Evolutionary conservation across 2,113 vertebrate genomes (phyloP), one percentile per base, ranked within the genome.

Genomic region (Channa maculata): DNA sequence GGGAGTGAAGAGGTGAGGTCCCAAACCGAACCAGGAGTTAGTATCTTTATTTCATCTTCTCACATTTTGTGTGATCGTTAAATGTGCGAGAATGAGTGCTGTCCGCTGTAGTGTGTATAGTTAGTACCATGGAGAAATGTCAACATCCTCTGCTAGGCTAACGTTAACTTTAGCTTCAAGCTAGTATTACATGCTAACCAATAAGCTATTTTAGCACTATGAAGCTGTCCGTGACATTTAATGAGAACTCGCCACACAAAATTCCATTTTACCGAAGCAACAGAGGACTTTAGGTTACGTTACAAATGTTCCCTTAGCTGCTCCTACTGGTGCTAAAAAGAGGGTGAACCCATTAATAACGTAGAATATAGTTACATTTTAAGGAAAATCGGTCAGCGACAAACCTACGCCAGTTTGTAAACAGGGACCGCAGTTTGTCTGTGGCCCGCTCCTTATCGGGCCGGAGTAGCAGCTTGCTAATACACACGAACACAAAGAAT

Each of bases 1-100:
- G 93, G 90, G 79, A 95, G 94, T 86, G 94, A 95, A 85, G 94
- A 95, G 94, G 94, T 95, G 80, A 92, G 92, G 79, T 80, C 82
- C 88, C 83, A 87, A 87, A 88, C 79, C 86, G 75, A 89, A 7
- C 70, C 88, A 89, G 91, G 89, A 93, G 89, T 92, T 88, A 91
- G 89, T 91, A 90, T 85, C 77, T 91, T 86, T 90, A 85, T 88
- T 87, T 88, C 44, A 85, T 86, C 52, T 91, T 88, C 33, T 87
- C 43, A 71, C 80, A 84, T 90, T 90, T 82, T 80, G 63, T 69
- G 53, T 87, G 77, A 70, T 65, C 50, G 65, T 75, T 72, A 44
- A 44, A 76, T 84, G 82, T 86, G 64, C 14, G 11, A 38, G 88
- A 70, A 10, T 86, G 82, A 63, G 77, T 86, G 82, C 62, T 82